Evolutionary conservation across 1,140 invertebrate species (phyloP), one percentile per base, ranked within the genome.

Genomic region (Leptinotarsa undecemlineata): DNA sequence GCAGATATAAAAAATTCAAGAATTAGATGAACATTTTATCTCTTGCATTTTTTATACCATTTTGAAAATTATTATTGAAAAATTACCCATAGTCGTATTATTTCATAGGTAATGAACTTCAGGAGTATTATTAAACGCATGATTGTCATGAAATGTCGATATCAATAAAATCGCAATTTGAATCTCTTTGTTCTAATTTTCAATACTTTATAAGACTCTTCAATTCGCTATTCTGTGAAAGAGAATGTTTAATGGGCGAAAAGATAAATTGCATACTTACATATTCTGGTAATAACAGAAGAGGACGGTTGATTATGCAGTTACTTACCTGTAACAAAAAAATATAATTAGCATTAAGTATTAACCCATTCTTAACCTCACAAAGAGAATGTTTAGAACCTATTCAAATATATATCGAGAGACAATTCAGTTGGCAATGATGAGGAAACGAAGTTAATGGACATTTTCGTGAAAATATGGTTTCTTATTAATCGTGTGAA

Each of bases 311-410:
- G 51, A 19, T 57, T 57, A 57, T 57, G 51, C 51, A 57, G 51
- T 57, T 57, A 57, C 51, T 57, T 57, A 57, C 51, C 51, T 57
- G 51, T 57, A 57, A 57, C 51, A 57, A 57, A 57, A 57, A 57
- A 57, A 57, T 57, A 57, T 19, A 57, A 17, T 57, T n/a, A 57
- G 33, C 33, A 42, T 42, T 42, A 42, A 42, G 8, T 42, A 42
- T 42, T 42, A 42, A 42, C 33, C 33, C 33, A 42, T 42, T 57
- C 51, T 19, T 17, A 57, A 57, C n/a, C 15, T 57, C 51, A 57
- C 51, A 57, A 57, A 57, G 51, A n/a, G n/a, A 57, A 57, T 57
- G n/a, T 17, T 57, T 19, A 57, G 15, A 57, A 15, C 3, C 51
- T 57, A 57, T 57, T 42, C 33, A 42, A 42, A 42, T 42, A 42